A percentile compares a stretch with the other conserved stretches of the same genome.
Conservation (phyloP, 2,113 vertebrate genomes). For the Rafetus swinhoei region DNA sequence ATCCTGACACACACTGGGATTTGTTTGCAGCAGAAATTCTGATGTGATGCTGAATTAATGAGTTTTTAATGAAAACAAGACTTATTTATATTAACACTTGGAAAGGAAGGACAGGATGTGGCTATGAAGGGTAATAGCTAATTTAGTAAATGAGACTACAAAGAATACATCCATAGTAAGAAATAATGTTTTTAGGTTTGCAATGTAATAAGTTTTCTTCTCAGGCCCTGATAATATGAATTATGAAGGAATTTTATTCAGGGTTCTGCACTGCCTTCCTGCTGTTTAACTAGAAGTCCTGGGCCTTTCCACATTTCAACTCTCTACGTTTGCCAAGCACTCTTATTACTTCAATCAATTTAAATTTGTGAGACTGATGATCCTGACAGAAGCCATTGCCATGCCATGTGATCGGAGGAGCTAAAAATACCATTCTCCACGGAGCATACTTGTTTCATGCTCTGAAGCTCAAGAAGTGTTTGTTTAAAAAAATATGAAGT, state of each 20-base stretch:
- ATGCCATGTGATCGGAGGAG: slow-evolving; percentile 54
- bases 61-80: slow-evolving; percentile 1
- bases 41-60: slow-evolving; percentile 43
- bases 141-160: slow-evolving; percentile 24
- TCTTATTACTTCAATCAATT: slow-evolving; percentile 72
- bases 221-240: neutral
- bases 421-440: slow-evolving; percentile 69
- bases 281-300: slow-evolving; percentile 36
- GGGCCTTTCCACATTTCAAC: slow-evolving; percentile 26
- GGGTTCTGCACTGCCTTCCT: slow-evolving; percentile 3
- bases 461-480: slow-evolving; percentile 63
- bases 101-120: neutral
- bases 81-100: slow-evolving; percentile 13
- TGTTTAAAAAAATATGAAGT: neutral
- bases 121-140: neutral
- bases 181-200: neutral
- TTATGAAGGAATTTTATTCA: slow-evolving; percentile 14
- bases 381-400: slow-evolving; percentile 60
- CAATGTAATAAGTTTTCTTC: neutral
- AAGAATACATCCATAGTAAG: slow-evolving; percentile 26
- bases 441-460: slow-evolving; percentile 65
- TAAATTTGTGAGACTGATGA: slow-evolving; percentile 74
- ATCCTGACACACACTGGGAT: slow-evolving; percentile 22
- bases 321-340: slow-evolving; percentile 53
- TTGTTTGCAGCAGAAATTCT: slow-evolving; percentile 37